These are phyloP conservation scores for Anastrepha obliqua DNA, from an alignment of 1,140 invertebrate species.

Conservation along the genomic window DNA sequence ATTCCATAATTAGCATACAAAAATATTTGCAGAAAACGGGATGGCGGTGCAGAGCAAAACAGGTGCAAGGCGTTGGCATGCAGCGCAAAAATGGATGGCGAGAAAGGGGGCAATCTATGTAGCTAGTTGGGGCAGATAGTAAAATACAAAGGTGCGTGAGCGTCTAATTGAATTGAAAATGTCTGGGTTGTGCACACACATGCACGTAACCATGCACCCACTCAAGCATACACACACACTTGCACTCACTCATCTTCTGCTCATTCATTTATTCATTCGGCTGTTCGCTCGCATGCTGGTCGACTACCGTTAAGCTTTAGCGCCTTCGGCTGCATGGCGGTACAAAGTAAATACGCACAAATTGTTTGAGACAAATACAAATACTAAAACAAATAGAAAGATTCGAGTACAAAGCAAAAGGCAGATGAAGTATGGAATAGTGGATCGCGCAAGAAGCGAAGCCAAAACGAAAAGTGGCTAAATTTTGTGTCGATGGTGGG, in stretches of 20 bases:
- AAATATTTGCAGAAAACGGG: conserved; percentile 14
- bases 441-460: not conserved
- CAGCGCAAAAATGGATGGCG: not conserved
- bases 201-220: not conserved
- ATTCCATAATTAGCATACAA: conserved; percentile 49
- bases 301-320: not conserved
- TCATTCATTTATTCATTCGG: not conserved
- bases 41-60: not conserved
- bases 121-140: no score
- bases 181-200: not conserved
- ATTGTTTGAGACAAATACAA: conserved; percentile 37
- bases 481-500: not conserved
- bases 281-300: conserved; percentile 32
- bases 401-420: not conserved
- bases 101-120: not conserved
- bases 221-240: not conserved
- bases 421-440: not conserved
- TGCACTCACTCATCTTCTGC: not conserved
- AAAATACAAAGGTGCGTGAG: not conserved
- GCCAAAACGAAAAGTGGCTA: not conserved
- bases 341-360: conserved; percentile 35
- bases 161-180: conserved; percentile 39
- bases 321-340: not conserved
- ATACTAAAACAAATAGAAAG: conserved; percentile 18
- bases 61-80: not conserved